Base-by-base conservation (phyloP, 2,113 vertebrate genomes). In the Lophius piscatorius region DNA sequence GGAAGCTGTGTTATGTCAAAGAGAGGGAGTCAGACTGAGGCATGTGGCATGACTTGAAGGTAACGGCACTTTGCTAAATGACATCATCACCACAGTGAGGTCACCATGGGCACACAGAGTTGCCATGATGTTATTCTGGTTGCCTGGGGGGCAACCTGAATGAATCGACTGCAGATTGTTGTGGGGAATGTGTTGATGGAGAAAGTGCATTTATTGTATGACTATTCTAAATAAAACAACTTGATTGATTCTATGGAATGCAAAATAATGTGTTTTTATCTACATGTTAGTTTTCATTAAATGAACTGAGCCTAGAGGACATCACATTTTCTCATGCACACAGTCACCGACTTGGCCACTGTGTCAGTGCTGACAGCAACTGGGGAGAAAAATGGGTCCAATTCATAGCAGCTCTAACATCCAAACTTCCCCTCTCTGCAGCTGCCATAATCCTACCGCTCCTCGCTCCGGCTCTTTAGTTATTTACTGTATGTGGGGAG, bases 11-110 rank as follows among this genome's bases (percentile, higher is more conserved):
- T 78, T 64, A 2, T 85, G 76, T 85, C 82, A 75, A 76, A 63
- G 29, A 28, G 64, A 62, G 63, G 59, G 31, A 56, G 69, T 45
- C 57, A 70, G 63, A 69, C 63, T 65, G 59, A 57, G 58, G 50
- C 48, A 54, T 5, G 18, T 71, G 69, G 39, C 7, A 9, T 2
- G 18, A 60, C 55, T 50, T 65, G 74, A 63, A 48, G 71, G n/a
- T n/a, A 63, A 71, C 46, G 62, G 76, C 67, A 54, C 68, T 40
- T 68, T 59, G 58, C 55, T 45, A 10, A 50, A 85, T 90, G 76
- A 91, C 88, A 76, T 91, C 87, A 89, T 57, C 63, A 31, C 68
- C 31, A 34, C 46, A 42, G 78, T 89, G 89, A 90, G 82, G 87
- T 90, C 81, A 88, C 45, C 48, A 4, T 58, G 70, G 41, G 74